These are phyloP conservation scores for Narcine bancroftii DNA, from an alignment of 2,113 vertebrate genomes.

Conservation along the genomic window DNA sequence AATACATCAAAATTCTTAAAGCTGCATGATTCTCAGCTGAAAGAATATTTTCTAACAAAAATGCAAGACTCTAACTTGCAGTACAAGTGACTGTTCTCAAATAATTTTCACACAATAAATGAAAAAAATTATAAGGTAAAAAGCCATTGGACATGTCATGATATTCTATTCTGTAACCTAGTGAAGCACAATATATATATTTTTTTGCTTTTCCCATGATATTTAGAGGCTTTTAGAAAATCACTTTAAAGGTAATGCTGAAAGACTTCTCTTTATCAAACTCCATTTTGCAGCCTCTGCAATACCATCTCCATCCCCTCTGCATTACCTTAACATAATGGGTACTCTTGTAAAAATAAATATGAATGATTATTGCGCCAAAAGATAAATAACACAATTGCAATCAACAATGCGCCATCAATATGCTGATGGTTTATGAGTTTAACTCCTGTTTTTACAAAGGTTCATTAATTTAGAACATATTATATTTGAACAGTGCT, in stretches of 20 bases:
- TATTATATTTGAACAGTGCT: no score
- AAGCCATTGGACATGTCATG: not conserved
- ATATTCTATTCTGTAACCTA: not conserved
- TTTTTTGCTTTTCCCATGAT: not conserved
- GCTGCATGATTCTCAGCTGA: not conserved
- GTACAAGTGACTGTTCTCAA: not conserved
- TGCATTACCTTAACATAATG: not conserved
- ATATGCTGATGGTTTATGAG: not conserved
- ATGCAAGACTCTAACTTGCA: not conserved
- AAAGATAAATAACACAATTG: not conserved
- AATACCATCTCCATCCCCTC: not conserved
- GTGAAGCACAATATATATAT: not conserved
- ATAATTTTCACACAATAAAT: not conserved
- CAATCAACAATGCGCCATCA: not conserved
- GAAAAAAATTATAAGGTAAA: not conserved
- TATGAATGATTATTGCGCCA: not conserved
- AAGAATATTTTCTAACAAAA: not conserved
- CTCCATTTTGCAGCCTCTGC: no score
- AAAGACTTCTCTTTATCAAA: no score
- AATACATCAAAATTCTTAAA: not conserved
- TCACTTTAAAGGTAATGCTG: not conserved
- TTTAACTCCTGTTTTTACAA: not conserved
- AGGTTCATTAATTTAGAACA: not conserved
- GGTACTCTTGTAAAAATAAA: not conserved
- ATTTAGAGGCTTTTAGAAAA: not conserved